These are phyloP conservation scores for Lophura nycthemera DNA, from an alignment of 2,113 vertebrate species.

Conservation along the genomic window DNA sequence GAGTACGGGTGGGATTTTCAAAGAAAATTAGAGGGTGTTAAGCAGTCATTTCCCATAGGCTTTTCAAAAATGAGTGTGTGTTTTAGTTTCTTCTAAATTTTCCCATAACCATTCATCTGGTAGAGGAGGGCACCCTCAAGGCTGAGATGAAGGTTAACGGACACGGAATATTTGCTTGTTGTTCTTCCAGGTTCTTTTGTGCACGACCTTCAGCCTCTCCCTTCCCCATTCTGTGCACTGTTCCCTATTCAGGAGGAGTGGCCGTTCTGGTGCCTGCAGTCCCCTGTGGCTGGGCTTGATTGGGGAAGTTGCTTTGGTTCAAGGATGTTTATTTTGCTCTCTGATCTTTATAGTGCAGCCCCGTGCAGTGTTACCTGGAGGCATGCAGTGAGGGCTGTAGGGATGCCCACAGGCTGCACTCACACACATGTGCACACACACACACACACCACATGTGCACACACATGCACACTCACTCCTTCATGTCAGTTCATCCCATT, in stretches of 20 bases:
- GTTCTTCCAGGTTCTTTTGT: not conserved
- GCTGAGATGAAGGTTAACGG: not conserved
- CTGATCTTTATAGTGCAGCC: accelerated
- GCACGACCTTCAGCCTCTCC: not conserved
- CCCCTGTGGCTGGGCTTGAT: too few relatives aligned
- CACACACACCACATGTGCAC: too few relatives aligned
- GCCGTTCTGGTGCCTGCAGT: accelerated
- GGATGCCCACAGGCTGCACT: not conserved
- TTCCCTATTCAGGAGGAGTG: not conserved
- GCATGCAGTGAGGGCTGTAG: not conserved
- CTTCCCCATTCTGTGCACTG: not conserved
- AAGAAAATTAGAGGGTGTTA: not conserved
- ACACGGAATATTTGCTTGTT: not conserved
- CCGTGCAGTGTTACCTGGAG: not conserved
- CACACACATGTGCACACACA: accelerated
- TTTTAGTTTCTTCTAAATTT: not conserved
- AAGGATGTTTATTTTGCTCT: not conserved
- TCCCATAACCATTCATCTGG: not conserved
- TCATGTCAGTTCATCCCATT: accelerated
- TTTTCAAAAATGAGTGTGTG: not conserved
- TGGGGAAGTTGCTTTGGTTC: not conserved
- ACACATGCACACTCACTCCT: accelerated
- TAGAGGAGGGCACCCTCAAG: not conserved
- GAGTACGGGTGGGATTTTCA: slow-evolving; percentile 18
- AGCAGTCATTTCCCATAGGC: not conserved